A percentile compares a stretch with the other conserved stretches of the same genome.
Conservation (phyloP, 2,888 invertebrate species). For the Pilophorus perplexus region DNA sequence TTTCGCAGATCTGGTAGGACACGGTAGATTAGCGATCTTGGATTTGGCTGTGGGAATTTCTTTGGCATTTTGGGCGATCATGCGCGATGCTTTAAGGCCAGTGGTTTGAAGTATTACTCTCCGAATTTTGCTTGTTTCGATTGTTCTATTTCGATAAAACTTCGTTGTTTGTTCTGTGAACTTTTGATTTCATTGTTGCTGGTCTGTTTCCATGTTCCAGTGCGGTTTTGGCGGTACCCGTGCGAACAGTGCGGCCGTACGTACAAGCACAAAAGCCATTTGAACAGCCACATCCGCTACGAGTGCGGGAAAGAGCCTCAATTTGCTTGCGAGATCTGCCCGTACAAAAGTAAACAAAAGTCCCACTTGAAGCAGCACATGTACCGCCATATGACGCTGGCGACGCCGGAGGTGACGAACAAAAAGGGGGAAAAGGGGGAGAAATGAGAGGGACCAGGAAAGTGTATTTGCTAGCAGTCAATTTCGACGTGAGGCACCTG, state of each 20-base stretch:
- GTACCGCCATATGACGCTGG: constrained; percentile 16
- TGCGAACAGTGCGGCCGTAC: constrained; percentile 43
- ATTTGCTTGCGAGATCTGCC: constrained; percentile 32
- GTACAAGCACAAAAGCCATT: constrained; percentile 45
- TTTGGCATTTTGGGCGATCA: too few species aligned
- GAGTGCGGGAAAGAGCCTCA: constrained; percentile 53
- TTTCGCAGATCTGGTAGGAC: too few species aligned
- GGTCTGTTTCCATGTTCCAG: too few species aligned
- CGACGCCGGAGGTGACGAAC: neutral
- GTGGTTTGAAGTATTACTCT: neutral
- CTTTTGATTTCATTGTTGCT: too few species aligned
- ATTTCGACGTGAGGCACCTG: too few species aligned
- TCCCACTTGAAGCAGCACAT: constrained; percentile 31
- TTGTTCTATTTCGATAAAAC: neutral
- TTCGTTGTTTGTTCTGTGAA: too few species aligned
- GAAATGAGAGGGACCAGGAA: too few species aligned
- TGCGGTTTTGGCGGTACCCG: constrained; percentile 10
- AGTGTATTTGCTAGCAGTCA: too few species aligned
- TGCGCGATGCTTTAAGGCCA: too few species aligned
- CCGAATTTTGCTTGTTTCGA: neutral
- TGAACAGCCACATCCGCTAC: constrained; percentile 52
- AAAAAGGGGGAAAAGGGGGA: neutral
- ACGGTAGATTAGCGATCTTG: too few species aligned
- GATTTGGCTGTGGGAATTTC: too few species aligned
- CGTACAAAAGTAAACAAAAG: constrained; percentile 31